phyloP scores from a whole-genome alignment of 1,140 invertebrate species.

The Calosoma granatense region DNA sequence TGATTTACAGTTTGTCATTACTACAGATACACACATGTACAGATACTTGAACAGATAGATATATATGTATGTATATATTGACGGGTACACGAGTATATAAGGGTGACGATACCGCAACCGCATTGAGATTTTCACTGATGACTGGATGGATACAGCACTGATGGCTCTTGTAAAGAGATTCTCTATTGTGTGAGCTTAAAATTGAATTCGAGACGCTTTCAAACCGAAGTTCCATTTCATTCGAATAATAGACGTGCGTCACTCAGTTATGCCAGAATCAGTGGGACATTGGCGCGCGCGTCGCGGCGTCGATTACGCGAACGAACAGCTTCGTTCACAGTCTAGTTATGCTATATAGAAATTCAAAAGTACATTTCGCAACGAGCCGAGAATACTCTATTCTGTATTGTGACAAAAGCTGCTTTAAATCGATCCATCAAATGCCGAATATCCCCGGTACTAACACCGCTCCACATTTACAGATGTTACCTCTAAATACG shows the following conservation, averaged over 20 bases:
- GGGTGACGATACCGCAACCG: neutral
- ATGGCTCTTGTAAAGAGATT: constrained; percentile 9
- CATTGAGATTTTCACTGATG: neutral
- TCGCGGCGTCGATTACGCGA: neutral
- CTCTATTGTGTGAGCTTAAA: constrained; percentile 7
- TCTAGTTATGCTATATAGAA: constrained; percentile 7
- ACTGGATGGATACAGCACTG: constrained; percentile 1
- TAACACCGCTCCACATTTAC: neutral
- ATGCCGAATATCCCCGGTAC: neutral
- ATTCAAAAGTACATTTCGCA: constrained; percentile 6
- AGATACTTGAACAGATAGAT: neutral
- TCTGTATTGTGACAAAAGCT: constrained; percentile 6
- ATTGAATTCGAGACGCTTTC: constrained; percentile 8
- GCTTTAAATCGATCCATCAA: constrained; percentile 2
- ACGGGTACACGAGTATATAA: neutral
- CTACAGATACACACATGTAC: neutral
- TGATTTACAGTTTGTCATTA: neutral
- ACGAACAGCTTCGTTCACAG: neutral
- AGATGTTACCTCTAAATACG: neutral
- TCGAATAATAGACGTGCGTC: neutral
- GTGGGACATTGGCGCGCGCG: neutral
- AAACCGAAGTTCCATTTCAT: neutral
- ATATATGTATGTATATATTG: neutral
- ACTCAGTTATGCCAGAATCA: neutral
- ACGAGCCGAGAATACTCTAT: constrained; percentile 3